phyloP scores from a whole-genome alignment of 30 jellyfish, hydroid and myxozoan species.

The Sanderia malayensis region DNA sequence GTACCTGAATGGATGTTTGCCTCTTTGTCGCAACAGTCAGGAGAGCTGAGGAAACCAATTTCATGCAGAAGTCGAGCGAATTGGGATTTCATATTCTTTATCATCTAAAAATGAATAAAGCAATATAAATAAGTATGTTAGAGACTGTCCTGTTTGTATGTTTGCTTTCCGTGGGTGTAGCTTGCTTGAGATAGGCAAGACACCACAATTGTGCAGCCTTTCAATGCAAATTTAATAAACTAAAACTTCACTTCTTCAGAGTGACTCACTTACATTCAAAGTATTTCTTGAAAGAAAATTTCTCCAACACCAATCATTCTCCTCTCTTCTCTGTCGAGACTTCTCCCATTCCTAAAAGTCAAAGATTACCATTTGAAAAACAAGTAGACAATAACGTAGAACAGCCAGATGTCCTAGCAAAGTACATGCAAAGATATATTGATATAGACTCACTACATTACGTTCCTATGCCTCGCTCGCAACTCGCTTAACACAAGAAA shows the following conservation, averaged over 20 bases:
- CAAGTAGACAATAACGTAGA: background rate
- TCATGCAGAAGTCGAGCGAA: slow-evolving; percentile 67
- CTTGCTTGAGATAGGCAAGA: too few relatives aligned
- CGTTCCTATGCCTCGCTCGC: too few relatives aligned
- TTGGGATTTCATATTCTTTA: slow-evolving; percentile 62
- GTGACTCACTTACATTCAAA: slow-evolving; percentile 40
- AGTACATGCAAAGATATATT: background rate
- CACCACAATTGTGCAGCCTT: too few relatives aligned
- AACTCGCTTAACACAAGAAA: too few relatives aligned
- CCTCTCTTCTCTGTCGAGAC: slow-evolving; percentile 29
- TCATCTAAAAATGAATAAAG: slow-evolving; percentile 47
- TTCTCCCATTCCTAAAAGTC: slow-evolving; percentile 73
- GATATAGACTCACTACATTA: too few relatives aligned
- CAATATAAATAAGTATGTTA: background rate
- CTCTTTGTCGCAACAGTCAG: slow-evolving; percentile 15
- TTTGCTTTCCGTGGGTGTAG: too few relatives aligned
- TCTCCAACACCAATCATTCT: slow-evolving; percentile 74
- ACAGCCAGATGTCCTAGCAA: background rate
- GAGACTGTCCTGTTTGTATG: too few relatives aligned
- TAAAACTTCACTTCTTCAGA: too few relatives aligned
- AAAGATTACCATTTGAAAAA: too few relatives aligned
- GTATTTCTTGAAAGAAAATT: slow-evolving; percentile 58
- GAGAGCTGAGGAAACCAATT: slow-evolving; percentile 56
- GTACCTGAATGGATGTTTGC: slow-evolving; percentile 71
- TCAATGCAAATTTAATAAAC: too few relatives aligned